Evolutionary conservation across 2,797 vertebrate species (phyloP).

Genomic region (Rhinogobio ventralis): DNA sequence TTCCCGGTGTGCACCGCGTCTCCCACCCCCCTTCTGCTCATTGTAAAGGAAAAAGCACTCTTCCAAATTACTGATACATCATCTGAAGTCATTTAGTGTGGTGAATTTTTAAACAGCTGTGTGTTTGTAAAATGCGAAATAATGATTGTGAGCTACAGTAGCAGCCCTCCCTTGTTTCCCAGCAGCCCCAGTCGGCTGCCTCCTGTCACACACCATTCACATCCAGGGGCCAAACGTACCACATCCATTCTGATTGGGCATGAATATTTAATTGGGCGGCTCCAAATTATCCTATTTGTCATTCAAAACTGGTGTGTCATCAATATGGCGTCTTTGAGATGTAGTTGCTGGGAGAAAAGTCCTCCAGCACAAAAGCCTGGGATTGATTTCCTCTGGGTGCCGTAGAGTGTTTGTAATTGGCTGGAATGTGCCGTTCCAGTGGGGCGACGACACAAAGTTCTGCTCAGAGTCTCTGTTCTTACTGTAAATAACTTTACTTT

Average conservation of each 20-base stretch:
- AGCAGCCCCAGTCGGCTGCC: slow-evolving; percentile 25
- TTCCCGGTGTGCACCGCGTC: not conserved
- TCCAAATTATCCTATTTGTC: slow-evolving; percentile 74
- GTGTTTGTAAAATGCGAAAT: slow-evolving; percentile 81
- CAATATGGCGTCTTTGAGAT: slow-evolving; percentile 67
- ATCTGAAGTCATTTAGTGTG: slow-evolving; percentile 61
- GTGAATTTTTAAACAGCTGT: slow-evolving; percentile 80
- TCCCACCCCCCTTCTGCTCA: not conserved
- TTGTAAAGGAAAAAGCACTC: slow-evolving; percentile 53
- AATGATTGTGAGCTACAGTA: slow-evolving; percentile 77
- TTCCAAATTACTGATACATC: slow-evolving; percentile 58
- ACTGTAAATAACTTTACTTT: slow-evolving; percentile 35
- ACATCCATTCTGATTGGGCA: slow-evolving; percentile 74
- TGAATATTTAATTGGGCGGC: slow-evolving; percentile 78
- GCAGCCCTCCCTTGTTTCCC: slow-evolving; percentile 61
- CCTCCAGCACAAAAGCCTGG: slow-evolving; percentile 48
- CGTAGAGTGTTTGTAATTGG: slow-evolving; percentile 59
- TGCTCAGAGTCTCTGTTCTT: slow-evolving; percentile 60
- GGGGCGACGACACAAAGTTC: slow-evolving; percentile 89
- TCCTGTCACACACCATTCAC: slow-evolving; percentile 56
- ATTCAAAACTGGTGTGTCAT: slow-evolving; percentile 74
- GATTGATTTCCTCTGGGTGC: slow-evolving; percentile 53
- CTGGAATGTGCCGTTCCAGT: slow-evolving; percentile 96
- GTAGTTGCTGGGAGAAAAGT: slow-evolving; percentile 53
- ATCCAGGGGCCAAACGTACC: slow-evolving; percentile 58